A percentile compares a stretch with the other conserved stretches of the same genome.
These are phyloP conservation scores for Syndactyla subalaris DNA, from an alignment of 2,797 vertebrate species.

Conservation along the genomic window DNA sequence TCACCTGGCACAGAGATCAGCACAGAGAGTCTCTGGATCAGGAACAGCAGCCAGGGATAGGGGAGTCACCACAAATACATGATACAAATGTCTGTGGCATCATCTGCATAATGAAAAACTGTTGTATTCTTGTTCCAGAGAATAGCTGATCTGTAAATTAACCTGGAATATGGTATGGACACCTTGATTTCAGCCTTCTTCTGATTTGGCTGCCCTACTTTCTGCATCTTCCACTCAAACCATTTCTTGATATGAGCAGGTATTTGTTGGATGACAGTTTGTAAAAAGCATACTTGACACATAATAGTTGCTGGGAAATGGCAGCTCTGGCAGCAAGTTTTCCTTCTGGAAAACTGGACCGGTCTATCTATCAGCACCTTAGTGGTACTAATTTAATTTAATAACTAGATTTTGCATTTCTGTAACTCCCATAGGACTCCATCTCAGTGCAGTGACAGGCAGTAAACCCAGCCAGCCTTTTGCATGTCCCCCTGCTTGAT, in stretches of 20 bases:
- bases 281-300: background rate
- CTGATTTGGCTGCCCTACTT: background rate
- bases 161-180: background rate
- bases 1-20: background rate
- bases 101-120: background rate
- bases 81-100: background rate
- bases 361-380: background rate
- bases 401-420: background rate
- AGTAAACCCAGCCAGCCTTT: background rate
- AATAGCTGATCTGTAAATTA: background rate
- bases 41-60: background rate
- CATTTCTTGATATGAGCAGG: background rate
- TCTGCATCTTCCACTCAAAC: background rate
- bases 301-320: background rate
- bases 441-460: rapidly evolving
- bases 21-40: background rate
- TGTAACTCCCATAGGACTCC: background rate
- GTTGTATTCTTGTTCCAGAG: no score
- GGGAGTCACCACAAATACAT: background rate
- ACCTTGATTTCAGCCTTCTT: background rate
- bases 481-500: background rate
- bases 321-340: background rate
- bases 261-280: background rate
- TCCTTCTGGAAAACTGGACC: background rate
- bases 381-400: background rate